Evolutionary conservation across 2,888 invertebrate genomes (phyloP), one percentile per base, ranked within the genome.

Genomic region (Brachypalpus laphriformis): DNA sequence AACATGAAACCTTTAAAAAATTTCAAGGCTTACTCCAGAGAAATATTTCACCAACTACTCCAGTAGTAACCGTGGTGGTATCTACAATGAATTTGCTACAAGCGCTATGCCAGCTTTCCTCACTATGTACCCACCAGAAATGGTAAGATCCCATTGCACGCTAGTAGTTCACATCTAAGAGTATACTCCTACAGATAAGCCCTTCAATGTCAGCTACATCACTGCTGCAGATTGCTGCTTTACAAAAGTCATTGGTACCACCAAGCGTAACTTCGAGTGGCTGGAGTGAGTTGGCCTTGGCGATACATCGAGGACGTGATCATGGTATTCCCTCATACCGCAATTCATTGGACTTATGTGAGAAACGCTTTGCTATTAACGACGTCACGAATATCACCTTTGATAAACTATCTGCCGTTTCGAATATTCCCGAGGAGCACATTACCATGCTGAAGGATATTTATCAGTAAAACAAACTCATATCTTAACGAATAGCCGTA

Each of bases 21-120:
- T 90, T 74, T 89, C 9, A 88, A 95, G 95, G 93, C 94, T 88
- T 93, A 95, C 87, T 93, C 94, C 94, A 0, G 94, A 95, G 40
- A 97, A 97, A 18, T 95, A 96, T 90, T 96, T 95, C 92, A 93
- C 94, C 0, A 95, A 95, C 63, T 98, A 98, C 90, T 97, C 97
- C 0, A 97, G 97, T 87, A 94, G 95, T 0, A 94, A 95, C 90
- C 94, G 95, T 61, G 96, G 96, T 0, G 97, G 97, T 0, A 94
- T 96, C 6, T 96, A 94, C 89, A 95, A 96, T 78, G 96, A 96
- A 89, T 95, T 96, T 0, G 96, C 97, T 0, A 93, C 96, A 42
- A 94, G 96, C 2, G 95, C 94, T 2, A 92, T 96, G 59, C 96
- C 95, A 5, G 94, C 95, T 71, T 94, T 97, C 88, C 93, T 95